phyloP scores from a whole-genome alignment of 2,888 invertebrate species.

The Venusia cambrica region DNA sequence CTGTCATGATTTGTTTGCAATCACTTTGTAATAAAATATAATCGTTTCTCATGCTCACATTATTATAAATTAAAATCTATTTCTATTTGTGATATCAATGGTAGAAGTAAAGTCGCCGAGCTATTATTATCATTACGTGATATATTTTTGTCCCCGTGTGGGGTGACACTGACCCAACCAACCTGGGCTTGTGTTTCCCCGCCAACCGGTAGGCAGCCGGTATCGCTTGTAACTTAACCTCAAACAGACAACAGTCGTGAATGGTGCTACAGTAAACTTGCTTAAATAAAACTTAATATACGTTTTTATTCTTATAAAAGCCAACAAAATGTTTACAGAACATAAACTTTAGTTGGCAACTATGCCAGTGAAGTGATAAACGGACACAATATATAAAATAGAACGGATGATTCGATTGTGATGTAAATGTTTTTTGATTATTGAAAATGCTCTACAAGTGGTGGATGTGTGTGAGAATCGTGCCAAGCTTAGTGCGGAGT shows the following conservation, averaged over 20 bases:
- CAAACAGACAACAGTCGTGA: slow-evolving; percentile 77
- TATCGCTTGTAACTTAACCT: slow-evolving; percentile 78
- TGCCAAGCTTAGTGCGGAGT: slow-evolving; percentile 28
- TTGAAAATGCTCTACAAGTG: slow-evolving; percentile 40
- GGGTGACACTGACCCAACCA: slow-evolving; percentile 54
- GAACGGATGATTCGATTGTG: slow-evolving; percentile 31
- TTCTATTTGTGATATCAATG: too few relatives aligned
- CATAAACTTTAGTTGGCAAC: too few relatives aligned
- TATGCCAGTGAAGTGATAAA: slow-evolving; percentile 36
- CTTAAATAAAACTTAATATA: slow-evolving; percentile 37
- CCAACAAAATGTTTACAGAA: too few relatives aligned
- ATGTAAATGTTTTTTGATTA: slow-evolving; percentile 37
- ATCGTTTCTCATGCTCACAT: too few relatives aligned
- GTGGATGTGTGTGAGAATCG: slow-evolving; percentile 44
- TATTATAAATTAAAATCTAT: too few relatives aligned
- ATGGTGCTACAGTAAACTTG: slow-evolving; percentile 64
- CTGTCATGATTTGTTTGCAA: too few relatives aligned
- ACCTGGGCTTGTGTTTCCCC: slow-evolving; percentile 59
- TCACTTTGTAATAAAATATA: too few relatives aligned
- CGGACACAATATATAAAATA: slow-evolving; percentile 28
- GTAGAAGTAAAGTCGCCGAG: too few relatives aligned
- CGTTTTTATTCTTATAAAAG: too few relatives aligned
- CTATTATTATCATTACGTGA: not conserved
- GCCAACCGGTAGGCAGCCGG: slow-evolving; percentile 69
- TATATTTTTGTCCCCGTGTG: slow-evolving; percentile 55